Evolutionary conservation across 2,888 invertebrate species (phyloP).

Genomic region (Andrena flavipes): DNA sequence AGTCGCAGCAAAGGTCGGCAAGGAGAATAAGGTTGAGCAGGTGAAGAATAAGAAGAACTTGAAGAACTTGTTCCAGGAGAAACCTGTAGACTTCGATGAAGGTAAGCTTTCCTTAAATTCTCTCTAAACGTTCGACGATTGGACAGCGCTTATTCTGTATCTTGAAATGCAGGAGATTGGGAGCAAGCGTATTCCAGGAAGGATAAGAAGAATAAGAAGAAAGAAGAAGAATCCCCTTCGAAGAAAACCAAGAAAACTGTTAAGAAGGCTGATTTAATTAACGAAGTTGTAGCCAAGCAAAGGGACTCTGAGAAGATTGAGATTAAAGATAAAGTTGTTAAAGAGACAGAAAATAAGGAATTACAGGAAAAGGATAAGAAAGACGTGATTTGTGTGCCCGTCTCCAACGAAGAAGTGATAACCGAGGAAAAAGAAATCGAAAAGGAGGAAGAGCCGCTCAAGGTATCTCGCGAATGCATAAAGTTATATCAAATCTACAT

Average conservation of each 20-base stretch:
- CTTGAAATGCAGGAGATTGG: conserved; percentile 87
- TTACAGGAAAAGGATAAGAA: conserved; percentile 84
- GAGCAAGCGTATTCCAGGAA: conserved; percentile 89
- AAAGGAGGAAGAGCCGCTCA: conserved; percentile 72
- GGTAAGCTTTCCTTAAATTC: conserved; percentile 82
- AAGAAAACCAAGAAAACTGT: conserved; percentile 86
- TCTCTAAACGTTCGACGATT: not conserved
- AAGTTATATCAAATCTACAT: not conserved
- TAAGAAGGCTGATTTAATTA: conserved; percentile 86
- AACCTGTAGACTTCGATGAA: conserved; percentile 91
- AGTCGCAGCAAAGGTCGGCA: conserved; percentile 73
- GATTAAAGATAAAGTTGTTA: conserved; percentile 85
- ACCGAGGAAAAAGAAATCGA: conserved; percentile 72
- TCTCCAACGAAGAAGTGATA: conserved; percentile 73
- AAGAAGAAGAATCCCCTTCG: conserved; percentile 86
- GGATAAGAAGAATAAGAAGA: conserved; percentile 90
- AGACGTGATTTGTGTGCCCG: conserved; percentile 80
- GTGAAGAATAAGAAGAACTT: conserved; percentile 88
- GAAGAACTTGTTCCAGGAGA: conserved; percentile 87
- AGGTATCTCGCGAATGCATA: conserved; percentile 57
- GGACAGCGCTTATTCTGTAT: not conserved
- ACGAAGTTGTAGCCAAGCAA: conserved; percentile 83
- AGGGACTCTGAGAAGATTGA: conserved; percentile 84
- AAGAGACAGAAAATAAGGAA: conserved; percentile 86
- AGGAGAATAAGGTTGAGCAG: conserved; percentile 86